Evolutionary conservation across 2,113 vertebrate genomes (phyloP).

Genomic region (Polyodon spathula): DNA sequence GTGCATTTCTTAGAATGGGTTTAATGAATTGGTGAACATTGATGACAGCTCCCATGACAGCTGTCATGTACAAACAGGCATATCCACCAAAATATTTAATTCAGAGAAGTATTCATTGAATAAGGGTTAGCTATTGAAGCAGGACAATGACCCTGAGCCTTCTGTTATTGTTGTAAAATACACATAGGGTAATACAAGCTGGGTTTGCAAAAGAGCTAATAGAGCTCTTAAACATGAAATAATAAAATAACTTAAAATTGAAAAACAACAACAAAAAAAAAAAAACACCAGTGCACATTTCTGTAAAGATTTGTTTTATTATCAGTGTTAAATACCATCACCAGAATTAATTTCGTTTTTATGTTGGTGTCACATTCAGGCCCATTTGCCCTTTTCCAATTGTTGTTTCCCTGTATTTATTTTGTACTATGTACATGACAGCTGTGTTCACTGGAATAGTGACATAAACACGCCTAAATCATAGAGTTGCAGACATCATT

Average conservation of each 20-base stretch:
- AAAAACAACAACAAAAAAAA: conserved; percentile 23
- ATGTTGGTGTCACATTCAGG: conserved; percentile 63
- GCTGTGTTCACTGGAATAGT: conserved; percentile 58
- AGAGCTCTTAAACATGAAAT: background rate
- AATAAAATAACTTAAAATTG: conserved; percentile 1
- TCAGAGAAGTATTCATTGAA: too few relatives aligned
- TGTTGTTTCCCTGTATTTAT: conserved; percentile 55
- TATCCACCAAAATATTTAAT: too few relatives aligned
- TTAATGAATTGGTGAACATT: too few relatives aligned
- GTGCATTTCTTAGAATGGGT: too few relatives aligned
- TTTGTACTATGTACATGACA: conserved; percentile 65
- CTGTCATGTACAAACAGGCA: too few relatives aligned
- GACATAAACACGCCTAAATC: conserved; percentile 64
- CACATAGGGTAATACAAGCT: too few relatives aligned
- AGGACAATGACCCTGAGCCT: too few relatives aligned
- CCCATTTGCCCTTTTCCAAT: conserved; percentile 49
- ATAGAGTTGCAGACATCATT: conserved; percentile 59
- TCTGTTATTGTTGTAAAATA: too few relatives aligned
- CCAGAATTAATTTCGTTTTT: conserved; percentile 75
- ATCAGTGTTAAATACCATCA: conserved; percentile 79
- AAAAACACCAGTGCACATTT: conserved; percentile 25
- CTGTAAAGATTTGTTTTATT: conserved; percentile 80
- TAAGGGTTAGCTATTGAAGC: too few relatives aligned
- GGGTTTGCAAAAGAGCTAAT: too few relatives aligned
- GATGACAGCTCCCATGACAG: too few relatives aligned